Percentiles rank a stretch among this genome's conserved stretches.
phyloP scores from a whole-genome alignment of 2,888 invertebrate species.

The Andrena haemorrhoa region DNA sequence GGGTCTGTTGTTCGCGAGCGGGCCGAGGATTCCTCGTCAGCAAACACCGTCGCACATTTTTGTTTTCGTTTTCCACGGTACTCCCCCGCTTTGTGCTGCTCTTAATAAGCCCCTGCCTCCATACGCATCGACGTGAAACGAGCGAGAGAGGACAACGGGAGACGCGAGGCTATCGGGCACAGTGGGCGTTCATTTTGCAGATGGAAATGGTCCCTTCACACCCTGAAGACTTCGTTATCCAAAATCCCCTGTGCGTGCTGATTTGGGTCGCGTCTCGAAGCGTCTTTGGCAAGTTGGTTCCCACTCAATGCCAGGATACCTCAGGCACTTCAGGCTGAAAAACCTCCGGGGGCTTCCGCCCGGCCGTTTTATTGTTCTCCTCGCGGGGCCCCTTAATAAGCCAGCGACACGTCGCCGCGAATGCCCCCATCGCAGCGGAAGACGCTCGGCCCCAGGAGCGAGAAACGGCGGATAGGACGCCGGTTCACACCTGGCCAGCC shows the following conservation, averaged over 20 bases:
- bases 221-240: slow-evolving; percentile 52
- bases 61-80: slow-evolving; percentile 42
- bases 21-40: slow-evolving; percentile 43
- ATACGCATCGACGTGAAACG: slow-evolving; percentile 15
- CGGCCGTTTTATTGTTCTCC: slow-evolving; percentile 39
- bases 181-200: slow-evolving; percentile 44
- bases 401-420: slow-evolving; percentile 39
- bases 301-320: slow-evolving; percentile 6
- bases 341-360: neutral
- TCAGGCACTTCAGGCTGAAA: slow-evolving; percentile 19
- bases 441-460: slow-evolving; percentile 21
- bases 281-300: slow-evolving; percentile 14
- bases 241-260: slow-evolving; percentile 28
- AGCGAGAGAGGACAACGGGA: slow-evolving; percentile 4
- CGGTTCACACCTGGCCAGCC: slow-evolving; percentile 65
- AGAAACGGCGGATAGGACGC: slow-evolving; percentile 32
- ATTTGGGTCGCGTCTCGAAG: neutral
- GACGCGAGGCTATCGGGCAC: neutral
- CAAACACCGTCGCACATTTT: slow-evolving; percentile 40
- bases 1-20: slow-evolving; percentile 53
- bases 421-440: slow-evolving; percentile 27
- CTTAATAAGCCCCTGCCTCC: slow-evolving; percentile 53
- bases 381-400: slow-evolving; percentile 48
- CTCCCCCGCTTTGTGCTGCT: slow-evolving; percentile 1
- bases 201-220: slow-evolving; percentile 46